phyloP scores from a whole-genome alignment of 2,797 vertebrate species.

The Gobio occitaniae region DNA sequence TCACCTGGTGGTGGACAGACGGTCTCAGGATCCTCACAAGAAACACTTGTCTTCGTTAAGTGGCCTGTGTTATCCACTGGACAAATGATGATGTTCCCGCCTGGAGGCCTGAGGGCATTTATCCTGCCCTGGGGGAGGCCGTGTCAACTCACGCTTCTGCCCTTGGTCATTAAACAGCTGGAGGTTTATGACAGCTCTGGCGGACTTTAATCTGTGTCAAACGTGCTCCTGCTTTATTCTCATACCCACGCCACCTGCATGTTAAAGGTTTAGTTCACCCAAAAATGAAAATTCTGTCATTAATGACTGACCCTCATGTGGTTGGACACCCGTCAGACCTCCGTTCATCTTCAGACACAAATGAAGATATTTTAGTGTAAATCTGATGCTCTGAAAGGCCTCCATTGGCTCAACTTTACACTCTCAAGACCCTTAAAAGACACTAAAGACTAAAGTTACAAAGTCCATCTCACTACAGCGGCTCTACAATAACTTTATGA shows the following conservation, averaged over 20 bases:
- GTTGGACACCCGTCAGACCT: too few relatives aligned
- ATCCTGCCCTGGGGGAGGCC: conserved; percentile 67
- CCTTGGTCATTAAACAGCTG: conserved; percentile 57
- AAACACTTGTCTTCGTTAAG: conserved; percentile 72
- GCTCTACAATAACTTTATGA: too few relatives aligned
- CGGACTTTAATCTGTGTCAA: conserved; percentile 72
- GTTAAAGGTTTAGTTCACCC: not conserved
- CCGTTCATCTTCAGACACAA: too few relatives aligned
- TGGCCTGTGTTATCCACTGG: conserved; percentile 68
- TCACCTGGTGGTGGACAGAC: conserved; percentile 69
- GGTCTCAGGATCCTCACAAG: conserved; percentile 66
- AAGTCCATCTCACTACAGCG: too few relatives aligned
- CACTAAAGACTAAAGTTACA: too few relatives aligned
- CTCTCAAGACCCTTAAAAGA: too few relatives aligned
- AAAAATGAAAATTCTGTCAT: too few relatives aligned
- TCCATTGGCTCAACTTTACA: too few relatives aligned
- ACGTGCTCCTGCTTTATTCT: conserved; percentile 54
- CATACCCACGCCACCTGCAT: not conserved
- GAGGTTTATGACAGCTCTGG: conserved; percentile 71
- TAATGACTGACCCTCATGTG: too few relatives aligned
- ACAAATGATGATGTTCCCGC: conserved; percentile 74
- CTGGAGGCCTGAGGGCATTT: conserved; percentile 72
- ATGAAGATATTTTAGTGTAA: too few relatives aligned
- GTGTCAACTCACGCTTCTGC: conserved; percentile 48
- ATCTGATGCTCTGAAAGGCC: too few relatives aligned